A percentile compares a stretch with the other conserved stretches of the same genome.
phyloP scores from a whole-genome alignment of 1,140 invertebrate genomes.

The Nasonia vitripennis region DNA sequence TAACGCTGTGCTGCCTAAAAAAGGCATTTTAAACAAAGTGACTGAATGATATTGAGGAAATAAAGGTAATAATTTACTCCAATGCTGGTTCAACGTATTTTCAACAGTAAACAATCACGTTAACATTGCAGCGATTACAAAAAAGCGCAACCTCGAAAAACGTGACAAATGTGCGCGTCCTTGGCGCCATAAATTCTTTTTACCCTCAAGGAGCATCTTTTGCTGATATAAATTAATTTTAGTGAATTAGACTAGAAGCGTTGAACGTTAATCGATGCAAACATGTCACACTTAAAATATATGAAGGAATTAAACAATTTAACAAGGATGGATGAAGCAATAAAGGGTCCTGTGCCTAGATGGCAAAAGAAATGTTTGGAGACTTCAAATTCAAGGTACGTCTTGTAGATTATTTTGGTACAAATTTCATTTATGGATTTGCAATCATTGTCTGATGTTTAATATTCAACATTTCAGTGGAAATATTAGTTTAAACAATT shows the following conservation, averaged over 20 bases:
- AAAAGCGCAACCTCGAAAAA: not conserved
- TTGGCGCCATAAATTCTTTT: slow-evolving; percentile 34
- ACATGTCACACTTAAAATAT: slow-evolving; percentile 87
- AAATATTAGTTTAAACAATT: slow-evolving; percentile 64
- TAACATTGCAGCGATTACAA: not conserved
- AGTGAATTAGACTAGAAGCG: not conserved
- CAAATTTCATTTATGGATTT: not conserved
- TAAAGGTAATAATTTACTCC: not conserved
- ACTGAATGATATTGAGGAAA: not conserved
- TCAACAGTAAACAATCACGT: not conserved
- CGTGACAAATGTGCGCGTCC: slow-evolving; percentile 33
- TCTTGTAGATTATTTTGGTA: not conserved
- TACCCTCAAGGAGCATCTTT: not conserved
- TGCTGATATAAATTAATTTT: not conserved
- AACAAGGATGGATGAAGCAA: slow-evolving; percentile 84
- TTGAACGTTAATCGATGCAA: slow-evolving; percentile 21
- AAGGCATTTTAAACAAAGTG: not conserved
- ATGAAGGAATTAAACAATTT: slow-evolving; percentile 86
- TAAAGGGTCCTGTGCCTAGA: slow-evolving; percentile 85
- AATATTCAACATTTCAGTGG: slow-evolving; percentile 60
- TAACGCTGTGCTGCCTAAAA: not conserved
- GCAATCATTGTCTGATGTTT: not conserved
- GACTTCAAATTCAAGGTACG: slow-evolving; percentile 58
- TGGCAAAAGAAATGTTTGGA: slow-evolving; percentile 84
- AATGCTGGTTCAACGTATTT: not conserved